phyloP scores from a whole-genome alignment of 2,888 invertebrate genomes.

The Rhagium mordax region DNA sequence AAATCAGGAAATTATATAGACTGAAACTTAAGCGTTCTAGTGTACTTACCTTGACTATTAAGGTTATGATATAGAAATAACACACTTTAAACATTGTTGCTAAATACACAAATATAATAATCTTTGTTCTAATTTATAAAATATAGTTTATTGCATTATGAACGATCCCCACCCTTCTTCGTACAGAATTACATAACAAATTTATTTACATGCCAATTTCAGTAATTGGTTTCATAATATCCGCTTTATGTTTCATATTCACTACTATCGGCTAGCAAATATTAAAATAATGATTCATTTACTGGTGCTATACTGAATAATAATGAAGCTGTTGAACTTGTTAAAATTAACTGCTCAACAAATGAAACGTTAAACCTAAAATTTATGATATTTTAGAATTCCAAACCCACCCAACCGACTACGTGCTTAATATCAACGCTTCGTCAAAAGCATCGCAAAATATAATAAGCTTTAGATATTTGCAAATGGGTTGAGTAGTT shows the following conservation, averaged over 20 bases:
- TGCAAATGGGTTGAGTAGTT: too few species aligned
- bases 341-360: too few species aligned
- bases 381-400: too few species aligned
- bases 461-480: too few species aligned
- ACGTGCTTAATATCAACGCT: too few species aligned
- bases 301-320: not conserved
- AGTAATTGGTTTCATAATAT: conserved; percentile 41
- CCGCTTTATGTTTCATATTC: conserved; percentile 40
- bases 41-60: conserved; percentile 29
- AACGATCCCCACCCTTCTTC: conserved; percentile 3
- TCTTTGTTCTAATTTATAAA: conserved; percentile 32
- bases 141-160: conserved; percentile 24
- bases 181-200: conserved; percentile 37
- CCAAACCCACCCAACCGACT: too few species aligned
- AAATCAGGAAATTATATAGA: not conserved
- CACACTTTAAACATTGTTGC: conserved; percentile 32
- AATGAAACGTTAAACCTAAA: too few species aligned
- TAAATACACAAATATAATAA: conserved; percentile 34
- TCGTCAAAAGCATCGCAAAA: too few species aligned
- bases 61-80: conserved; percentile 24
- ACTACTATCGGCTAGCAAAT: conserved; percentile 1
- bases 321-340: not conserved
- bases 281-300: conserved; percentile 28
- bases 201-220: conserved; percentile 44
- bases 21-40: not conserved